Evolutionary conservation across 1,140 invertebrate species (phyloP), one percentile per base, ranked within the genome.

Genomic region (Bombus fervidus): DNA sequence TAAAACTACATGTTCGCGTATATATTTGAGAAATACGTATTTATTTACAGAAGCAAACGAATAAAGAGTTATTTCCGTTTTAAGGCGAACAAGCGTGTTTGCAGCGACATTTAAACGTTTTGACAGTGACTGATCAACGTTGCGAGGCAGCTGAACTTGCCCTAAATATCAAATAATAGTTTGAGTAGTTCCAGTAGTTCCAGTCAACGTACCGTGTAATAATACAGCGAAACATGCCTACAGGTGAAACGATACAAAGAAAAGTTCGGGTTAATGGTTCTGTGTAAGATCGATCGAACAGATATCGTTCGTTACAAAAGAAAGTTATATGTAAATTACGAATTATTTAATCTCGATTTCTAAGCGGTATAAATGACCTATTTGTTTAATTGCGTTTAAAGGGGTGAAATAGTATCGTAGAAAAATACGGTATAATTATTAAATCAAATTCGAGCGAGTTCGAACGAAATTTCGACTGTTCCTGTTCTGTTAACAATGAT

Each of bases 161-260:
- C 57, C 83, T 85, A 85, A 72, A 85, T 85, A 80, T 73, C 41
- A 43, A 71, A 80, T 79, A 72, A 80, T 47, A 80, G 39, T 62
- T 79, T 1, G 34, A 80, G 68, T 53, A 64, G 68, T 39, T 72
- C 25, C 68, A 73, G 68, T 73, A 64, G 68, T 80, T 47, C 25
- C 34, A 85, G 41, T 73, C 68, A 80, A 73, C 68, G 77, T 80
- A 80, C 75, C 77, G 77, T 80, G 77, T 80, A 85, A 85, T 73
- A 47, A 73, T 64, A 13, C 28, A 62, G 31, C 57, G 25, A 53
- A 53, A 62, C 68, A 10, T 80, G 39, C 4, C 39, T 13, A 3
- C 28, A 1, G 22, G 34, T 37, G 34, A 53, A 41, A 80, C 77
- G 72, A 64, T 64, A 28, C 5, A 1, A 43, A 79, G 5, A 53